Percentiles rank a stretch among this genome's conserved stretches.
phyloP scores from a whole-genome alignment of 1,140 invertebrate genomes.

The Sminthurides bifidus region DNA sequence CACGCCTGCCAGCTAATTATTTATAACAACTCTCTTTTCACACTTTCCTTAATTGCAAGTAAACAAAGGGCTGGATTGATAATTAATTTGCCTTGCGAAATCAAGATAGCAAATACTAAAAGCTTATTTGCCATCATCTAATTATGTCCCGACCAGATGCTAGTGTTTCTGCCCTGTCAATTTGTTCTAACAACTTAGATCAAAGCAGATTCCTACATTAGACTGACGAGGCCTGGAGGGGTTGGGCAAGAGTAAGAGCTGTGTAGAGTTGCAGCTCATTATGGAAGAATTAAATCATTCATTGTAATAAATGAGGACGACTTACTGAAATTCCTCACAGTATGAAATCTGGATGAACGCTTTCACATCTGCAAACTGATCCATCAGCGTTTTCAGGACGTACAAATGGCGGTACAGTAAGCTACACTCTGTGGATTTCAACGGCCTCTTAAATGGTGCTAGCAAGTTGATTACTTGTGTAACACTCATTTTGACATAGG shows the following conservation, averaged over 20 bases:
- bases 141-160: no score
- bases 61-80: no score
- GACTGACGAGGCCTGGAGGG: no score
- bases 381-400: slow-evolving; percentile 8
- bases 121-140: no score
- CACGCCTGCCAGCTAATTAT: no score
- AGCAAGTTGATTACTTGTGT: slow-evolving; percentile 25
- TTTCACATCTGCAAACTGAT: slow-evolving; percentile 8
- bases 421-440: slow-evolving; percentile 9
- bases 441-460: slow-evolving; percentile 6
- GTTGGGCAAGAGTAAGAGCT: no score
- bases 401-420: slow-evolving; percentile 20
- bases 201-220: background rate
- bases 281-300: background rate
- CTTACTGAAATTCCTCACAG: slow-evolving; percentile 30
- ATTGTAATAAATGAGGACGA: background rate
- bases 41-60: no score
- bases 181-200: background rate
- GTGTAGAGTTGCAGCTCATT: background rate
- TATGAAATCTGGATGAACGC: slow-evolving; percentile 16
- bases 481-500: slow-evolving; percentile 15
- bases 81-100: no score
- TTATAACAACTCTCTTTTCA: no score
- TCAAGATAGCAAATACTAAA: no score
- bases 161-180: background rate